phyloP scores from a whole-genome alignment of 2,797 vertebrate genomes.

The Cryptoblepharus egeriae region DNA sequence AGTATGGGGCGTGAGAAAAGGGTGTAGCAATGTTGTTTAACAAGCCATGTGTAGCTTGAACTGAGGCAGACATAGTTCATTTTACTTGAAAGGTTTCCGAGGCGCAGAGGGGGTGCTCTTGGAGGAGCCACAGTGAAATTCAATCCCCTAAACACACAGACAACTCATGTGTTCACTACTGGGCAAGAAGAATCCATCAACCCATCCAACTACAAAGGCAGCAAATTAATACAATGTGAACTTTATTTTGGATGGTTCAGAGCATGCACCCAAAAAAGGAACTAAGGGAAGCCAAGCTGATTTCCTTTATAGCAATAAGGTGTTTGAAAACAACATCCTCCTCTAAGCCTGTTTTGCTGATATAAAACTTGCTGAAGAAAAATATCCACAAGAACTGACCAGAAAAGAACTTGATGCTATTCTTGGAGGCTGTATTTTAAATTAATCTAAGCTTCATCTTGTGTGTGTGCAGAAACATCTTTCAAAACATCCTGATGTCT shows the following conservation, averaged over 20 bases:
- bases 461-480: neutral
- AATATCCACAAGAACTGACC: slow-evolving; percentile 25
- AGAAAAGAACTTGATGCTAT: neutral
- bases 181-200: slow-evolving; percentile 43
- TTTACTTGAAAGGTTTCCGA: slow-evolving; percentile 27
- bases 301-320: slow-evolving; percentile 58
- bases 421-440: slow-evolving; percentile 12
- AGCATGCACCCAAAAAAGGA: slow-evolving; percentile 51
- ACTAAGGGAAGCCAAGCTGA: slow-evolving; percentile 58
- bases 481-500: slow-evolving; percentile 5
- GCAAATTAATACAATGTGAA: slow-evolving; percentile 54
- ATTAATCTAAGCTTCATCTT: slow-evolving; percentile 8
- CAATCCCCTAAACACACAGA: slow-evolving; percentile 49
- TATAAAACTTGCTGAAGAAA: neutral
- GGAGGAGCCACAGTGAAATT: slow-evolving; percentile 46
- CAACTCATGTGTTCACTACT: slow-evolving; percentile 50
- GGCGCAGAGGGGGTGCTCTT: slow-evolving; percentile 1
- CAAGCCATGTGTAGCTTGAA: slow-evolving; percentile 17
- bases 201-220: slow-evolving; percentile 61
- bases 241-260: slow-evolving; percentile 48
- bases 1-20: neutral
- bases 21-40: neutral
- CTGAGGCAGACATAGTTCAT: slow-evolving; percentile 30
- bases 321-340: slow-evolving; percentile 56
- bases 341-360: slow-evolving; percentile 28